Conservation (phyloP, 2,888 invertebrate genomes). For the Fragum whitleyi region DNA sequence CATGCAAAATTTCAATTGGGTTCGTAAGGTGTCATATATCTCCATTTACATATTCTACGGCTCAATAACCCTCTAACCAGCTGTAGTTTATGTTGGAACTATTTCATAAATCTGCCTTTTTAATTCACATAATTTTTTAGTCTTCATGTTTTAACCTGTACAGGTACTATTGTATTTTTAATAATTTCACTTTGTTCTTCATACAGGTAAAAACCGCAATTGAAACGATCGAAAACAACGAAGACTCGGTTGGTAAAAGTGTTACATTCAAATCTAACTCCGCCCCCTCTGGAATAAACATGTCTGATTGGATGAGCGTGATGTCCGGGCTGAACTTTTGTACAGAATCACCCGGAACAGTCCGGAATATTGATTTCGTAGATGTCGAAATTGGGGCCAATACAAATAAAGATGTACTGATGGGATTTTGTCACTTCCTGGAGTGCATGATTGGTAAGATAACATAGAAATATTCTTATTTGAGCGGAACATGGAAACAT, state of each 20-base stretch:
- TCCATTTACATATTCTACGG: too few species aligned
- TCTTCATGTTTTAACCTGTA: too few species aligned
- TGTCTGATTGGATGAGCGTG: slow-evolving; percentile 42
- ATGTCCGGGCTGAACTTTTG: slow-evolving; percentile 45
- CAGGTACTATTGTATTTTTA: too few species aligned
- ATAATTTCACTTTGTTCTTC: too few species aligned
- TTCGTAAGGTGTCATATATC: too few species aligned
- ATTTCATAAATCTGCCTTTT: too few species aligned
- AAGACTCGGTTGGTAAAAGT: slow-evolving; percentile 23
- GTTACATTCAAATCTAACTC: slow-evolving; percentile 26
- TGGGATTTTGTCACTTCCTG: slow-evolving; percentile 39
- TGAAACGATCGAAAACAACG: slow-evolving; percentile 22
- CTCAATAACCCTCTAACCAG: too few species aligned
- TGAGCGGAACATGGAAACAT: too few species aligned
- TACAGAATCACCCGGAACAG: slow-evolving; percentile 35
- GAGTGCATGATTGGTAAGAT: slow-evolving; percentile 38
- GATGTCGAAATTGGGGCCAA: slow-evolving; percentile 28
- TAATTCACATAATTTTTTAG: too few species aligned
- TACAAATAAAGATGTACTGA: slow-evolving; percentile 29
- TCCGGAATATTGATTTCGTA: slow-evolving; percentile 32
- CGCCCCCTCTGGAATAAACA: slow-evolving; percentile 26
- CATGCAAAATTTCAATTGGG: too few species aligned
- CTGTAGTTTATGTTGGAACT: too few species aligned
- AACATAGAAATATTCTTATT: too few species aligned
- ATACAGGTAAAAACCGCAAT: slow-evolving; percentile 12